A percentile compares a stretch with the other conserved stretches of the same genome.
Evolutionary conservation across 1,140 invertebrate genomes (phyloP).

Genomic region (Zaprionus tsacasi): DNA sequence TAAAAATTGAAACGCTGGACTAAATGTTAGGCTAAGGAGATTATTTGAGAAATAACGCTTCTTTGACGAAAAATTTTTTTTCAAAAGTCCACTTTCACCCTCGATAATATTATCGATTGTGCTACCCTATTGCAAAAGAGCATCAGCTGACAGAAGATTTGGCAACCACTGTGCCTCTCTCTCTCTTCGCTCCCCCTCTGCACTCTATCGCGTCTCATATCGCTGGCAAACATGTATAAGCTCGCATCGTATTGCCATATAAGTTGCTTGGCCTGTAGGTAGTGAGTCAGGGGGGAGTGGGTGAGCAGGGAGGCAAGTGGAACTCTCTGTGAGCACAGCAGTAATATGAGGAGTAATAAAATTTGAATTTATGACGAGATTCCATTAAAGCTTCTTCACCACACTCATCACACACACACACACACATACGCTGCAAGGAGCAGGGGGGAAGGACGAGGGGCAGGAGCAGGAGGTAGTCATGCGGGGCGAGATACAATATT

Average conservation of each 20-base stretch:
- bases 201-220: constrained; percentile 6
- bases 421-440: constrained; percentile 28
- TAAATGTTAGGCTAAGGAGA: no score
- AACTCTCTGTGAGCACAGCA: constrained; percentile 52
- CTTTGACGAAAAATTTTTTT: no score
- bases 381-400: constrained; percentile 83
- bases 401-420: constrained; percentile 53
- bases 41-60: no score
- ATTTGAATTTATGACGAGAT: constrained; percentile 84
- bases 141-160: background rate
- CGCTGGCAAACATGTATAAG: constrained; percentile 13
- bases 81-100: no score
- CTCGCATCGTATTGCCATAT: constrained; percentile 52
- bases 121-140: no score
- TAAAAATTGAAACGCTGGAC: no score
- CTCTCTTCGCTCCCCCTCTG: background rate
- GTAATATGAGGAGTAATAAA: constrained; percentile 83
- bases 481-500: constrained; percentile 62
- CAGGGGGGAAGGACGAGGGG: constrained; percentile 1
- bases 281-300: background rate
- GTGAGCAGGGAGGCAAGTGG: constrained; percentile 13
- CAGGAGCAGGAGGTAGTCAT: background rate
- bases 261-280: constrained; percentile 42
- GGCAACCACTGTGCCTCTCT: constrained; percentile 35
- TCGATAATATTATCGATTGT: no score